Evolutionary conservation across 2,888 invertebrate species (phyloP), one percentile per base, ranked within the genome.

Genomic region (Caenorhabditis sulstoni): DNA sequence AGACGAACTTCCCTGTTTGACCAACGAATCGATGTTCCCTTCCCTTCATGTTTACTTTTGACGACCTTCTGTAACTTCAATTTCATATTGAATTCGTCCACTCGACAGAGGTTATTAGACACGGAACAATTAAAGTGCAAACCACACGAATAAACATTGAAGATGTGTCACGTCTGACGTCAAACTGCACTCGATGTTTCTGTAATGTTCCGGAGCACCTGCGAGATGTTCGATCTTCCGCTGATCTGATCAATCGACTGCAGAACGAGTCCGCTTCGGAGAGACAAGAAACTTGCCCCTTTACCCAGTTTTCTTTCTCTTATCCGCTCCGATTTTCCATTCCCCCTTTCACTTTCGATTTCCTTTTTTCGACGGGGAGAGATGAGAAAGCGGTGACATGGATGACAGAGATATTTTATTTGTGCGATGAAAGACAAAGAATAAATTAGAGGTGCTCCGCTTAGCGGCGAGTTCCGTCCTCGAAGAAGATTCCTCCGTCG

Each of bases 401-500:
- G 45, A 45, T 55, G 45, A 55, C 65, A 55, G 29, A 3, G 52
- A 52, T 18, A 49, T 37, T 57, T 57, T 57, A 57, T 57, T 55
- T 55, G 55, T 55, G 37, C 22, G 57, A 52, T 39, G 14, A 44
- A 18, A 50, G 59, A 41, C 44, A 52, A 66, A 35, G 61, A 76
- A 76, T 79, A 79, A 74, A 74, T 79, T 74, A 79, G 35, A 47
- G 7, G 37, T 9, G 22, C 1, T 14, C 5, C n/a, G 61, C n/a
- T 79, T 79, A 76, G 29, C 79, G 79, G 8, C 81, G 77, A 55
- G 81, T 81, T 82, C 82, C 82, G 61, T 80, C 82, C 66, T 82
- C 81, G 79, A 82, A 82, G 79, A 82, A 82, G 71, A 82, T 75
- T 53, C 82, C 82, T 68, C 82, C 82, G 61, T 82, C 82, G 74